These are phyloP conservation scores for Enteromius argenteus DNA, from an alignment of 2,797 vertebrate genomes.

Conservation along the genomic window DNA sequence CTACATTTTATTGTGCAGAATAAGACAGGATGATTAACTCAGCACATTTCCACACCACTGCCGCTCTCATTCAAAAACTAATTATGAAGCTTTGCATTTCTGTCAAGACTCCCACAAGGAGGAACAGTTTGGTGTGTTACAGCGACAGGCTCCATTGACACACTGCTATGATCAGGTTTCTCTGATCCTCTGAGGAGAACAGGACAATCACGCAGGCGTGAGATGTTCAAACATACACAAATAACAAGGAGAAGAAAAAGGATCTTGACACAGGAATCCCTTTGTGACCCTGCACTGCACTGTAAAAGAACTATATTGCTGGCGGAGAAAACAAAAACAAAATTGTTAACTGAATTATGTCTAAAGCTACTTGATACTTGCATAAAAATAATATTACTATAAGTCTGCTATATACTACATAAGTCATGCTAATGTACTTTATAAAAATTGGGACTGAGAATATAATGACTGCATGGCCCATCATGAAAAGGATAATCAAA, in stretches of 20 bases:
- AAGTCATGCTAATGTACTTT: background rate
- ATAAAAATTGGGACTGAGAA: background rate
- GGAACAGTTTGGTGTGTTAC: slow-evolving; percentile 5
- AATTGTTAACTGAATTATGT: no score
- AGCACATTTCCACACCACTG: slow-evolving; percentile 67
- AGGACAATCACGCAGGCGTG: background rate
- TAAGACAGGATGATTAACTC: slow-evolving; percentile 55
- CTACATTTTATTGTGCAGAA: slow-evolving; percentile 21
- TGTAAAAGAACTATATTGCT: background rate
- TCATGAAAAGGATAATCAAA: no score
- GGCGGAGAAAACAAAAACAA: background rate
- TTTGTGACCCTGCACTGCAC: background rate
- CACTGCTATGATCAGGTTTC: slow-evolving; percentile 26
- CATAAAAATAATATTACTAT: no score
- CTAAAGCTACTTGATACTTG: background rate
- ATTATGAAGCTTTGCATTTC: slow-evolving; percentile 71
- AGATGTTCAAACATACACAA: slow-evolving; percentile 25
- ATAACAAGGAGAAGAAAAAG: slow-evolving; percentile 10
- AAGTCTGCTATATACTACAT: no score
- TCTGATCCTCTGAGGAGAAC: slow-evolving; percentile 8
- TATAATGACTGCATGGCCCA: no score
- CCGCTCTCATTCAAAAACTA: slow-evolving; percentile 70
- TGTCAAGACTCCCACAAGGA: slow-evolving; percentile 55
- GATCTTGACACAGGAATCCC: background rate
- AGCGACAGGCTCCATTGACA: background rate